Evolutionary conservation across 2,888 invertebrate species (phyloP), one percentile per base, ranked within the genome.

Genomic region (Tromatobia lineatoria): DNA sequence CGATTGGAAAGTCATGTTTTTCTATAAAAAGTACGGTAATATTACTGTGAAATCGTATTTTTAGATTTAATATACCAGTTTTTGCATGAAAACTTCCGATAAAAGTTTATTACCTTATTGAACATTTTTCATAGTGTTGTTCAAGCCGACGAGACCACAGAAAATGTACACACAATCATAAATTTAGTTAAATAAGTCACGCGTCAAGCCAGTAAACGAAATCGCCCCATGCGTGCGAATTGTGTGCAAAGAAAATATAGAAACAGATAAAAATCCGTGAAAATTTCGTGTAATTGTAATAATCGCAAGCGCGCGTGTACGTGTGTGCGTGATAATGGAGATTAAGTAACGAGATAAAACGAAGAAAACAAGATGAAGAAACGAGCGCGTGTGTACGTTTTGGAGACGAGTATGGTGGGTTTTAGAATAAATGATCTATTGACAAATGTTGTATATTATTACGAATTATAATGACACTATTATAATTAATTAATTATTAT

Each of bases 361-460:
- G 66, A 29, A 29, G 38, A 82, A 54, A 73, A 66, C 59, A 38
- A 59, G 66, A 82, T 54, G 64, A 23, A 15, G 25, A 85, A 54
- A 50, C 45, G 71, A 73, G 79, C 67, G 85, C 73, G 59, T 50
- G 83, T 50, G 50, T 66, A 77, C 29, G 70, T 67, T 78, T 80
- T 82, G 77, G 54, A 75, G 57, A 70, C 75, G 70, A 81, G 89
- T 89, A 90, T 90, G 82, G 89, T 92, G 93, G 92, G 91, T 92
- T 93, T 89, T 93, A 93, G 92, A 89, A 91, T 93, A 93, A 93
- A 93, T 93, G 93, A 93, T 93, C 91, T 93, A 93, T 93, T 93
- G 92, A 93, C 89, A 93, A 93, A 93, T 93, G 93, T 93, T 93
- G 93, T 93, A 93, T 93, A 93, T 93, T 93, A 93, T 92, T 93